Base-by-base conservation (phyloP, 2,888 invertebrate genomes). In the Papilio demoleus region DNA sequence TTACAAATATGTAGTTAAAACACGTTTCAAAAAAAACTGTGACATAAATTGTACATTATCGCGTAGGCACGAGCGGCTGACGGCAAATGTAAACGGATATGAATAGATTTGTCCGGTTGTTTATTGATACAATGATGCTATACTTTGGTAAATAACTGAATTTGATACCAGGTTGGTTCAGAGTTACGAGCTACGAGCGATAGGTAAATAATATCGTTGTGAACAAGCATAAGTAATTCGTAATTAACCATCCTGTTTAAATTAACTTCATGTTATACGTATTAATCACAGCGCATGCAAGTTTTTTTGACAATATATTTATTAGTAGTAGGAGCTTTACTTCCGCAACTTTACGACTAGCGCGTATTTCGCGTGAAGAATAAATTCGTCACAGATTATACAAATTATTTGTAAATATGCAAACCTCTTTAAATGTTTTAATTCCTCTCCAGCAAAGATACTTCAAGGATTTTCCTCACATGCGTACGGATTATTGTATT, bases 1-100 rank as follows among this genome's bases (percentile, higher is more conserved):
- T 68, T 71, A 74, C 72, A 74, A 65, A 73, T 62, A 65, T 72
- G 70, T 74, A 74, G 73, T 73, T 71, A 68, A 67, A 76, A 80
- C 78, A 70, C 66, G 77, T 78, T 73, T 72, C 76, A 71, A 61
- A 71, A 74, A 59, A 40, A 58, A 19, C 65, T 58, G 40, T 58
- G 65, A 65, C 65, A 65, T 58, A 58, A 40, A 47, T 38, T 56
- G 59, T 12, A 68, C 68, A 50, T 64, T 64, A 56, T 59, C 59
- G 68, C 68, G 68, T 69, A 60, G 68, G 64, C 59, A 61, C 47
- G 47, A 11, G 9, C 53, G 64, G 64, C 19, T 47, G 3, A 40
- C 40, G 47, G 31, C 31, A 3, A 31, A 31, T 53, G 64, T 24
- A 58, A 38, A 50, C 50, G 50, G 67, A 67, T 67, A 67, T 53